Percentiles rank a stretch among this genome's conserved stretches.
phyloP scores from a whole-genome alignment of 1,140 invertebrate species.

The Piezodorus guildinii region DNA sequence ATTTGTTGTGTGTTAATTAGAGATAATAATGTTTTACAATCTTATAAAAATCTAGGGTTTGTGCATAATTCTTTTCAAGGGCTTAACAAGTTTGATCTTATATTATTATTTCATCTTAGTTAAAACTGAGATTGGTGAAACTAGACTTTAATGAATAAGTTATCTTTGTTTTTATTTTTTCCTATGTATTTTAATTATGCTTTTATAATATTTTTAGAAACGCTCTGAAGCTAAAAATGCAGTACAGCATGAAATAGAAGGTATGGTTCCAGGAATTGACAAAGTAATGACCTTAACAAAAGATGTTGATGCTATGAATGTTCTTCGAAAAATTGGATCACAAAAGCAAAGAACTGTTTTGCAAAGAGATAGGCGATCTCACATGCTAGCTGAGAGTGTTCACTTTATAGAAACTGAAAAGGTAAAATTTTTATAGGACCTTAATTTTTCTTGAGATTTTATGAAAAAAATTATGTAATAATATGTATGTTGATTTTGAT shows the following conservation, averaged over 20 bases:
- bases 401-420: constrained; percentile 49
- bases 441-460: too few relatives aligned
- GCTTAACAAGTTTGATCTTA: not conserved
- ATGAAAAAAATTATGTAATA: not conserved
- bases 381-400: constrained; percentile 68
- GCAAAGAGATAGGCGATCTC: constrained; percentile 63
- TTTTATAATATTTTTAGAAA: constrained; percentile 38
- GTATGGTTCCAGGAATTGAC: constrained; percentile 63
- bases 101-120: too few relatives aligned
- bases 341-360: constrained; percentile 64
- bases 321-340: constrained; percentile 65
- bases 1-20: too few relatives aligned
- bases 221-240: constrained; percentile 58
- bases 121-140: too few relatives aligned
- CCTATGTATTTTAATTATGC: not conserved
- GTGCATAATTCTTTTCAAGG: too few relatives aligned
- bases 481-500: constrained; percentile 13
- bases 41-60: too few relatives aligned
- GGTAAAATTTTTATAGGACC: constrained; percentile 24
- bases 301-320: constrained; percentile 58
- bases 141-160: too few relatives aligned
- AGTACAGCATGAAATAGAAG: constrained; percentile 60
- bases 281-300: constrained; percentile 69
- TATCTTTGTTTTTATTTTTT: not conserved
- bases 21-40: too few relatives aligned